Base-by-base conservation (phyloP, 2,797 vertebrate species). In the Bufotes viridis region DNA sequence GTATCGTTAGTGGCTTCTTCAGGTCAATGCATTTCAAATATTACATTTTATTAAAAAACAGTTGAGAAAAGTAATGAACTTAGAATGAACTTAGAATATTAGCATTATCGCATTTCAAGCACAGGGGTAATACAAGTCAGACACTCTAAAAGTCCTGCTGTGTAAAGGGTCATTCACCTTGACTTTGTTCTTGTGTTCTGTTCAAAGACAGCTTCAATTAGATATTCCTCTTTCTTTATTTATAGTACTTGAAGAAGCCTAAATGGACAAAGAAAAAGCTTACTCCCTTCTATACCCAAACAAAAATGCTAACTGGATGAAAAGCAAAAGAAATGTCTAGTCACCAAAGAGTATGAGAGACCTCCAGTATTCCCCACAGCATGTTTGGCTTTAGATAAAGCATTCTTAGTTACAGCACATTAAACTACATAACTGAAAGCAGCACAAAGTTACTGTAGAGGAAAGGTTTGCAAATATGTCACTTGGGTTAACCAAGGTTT, bases 271-370 rank as follows among this genome's bases (percentile, higher is more conserved):
- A 12, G 22, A 74, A 42, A 18, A 49, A 6, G 18, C 22, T 18
- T 49, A 12, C 34, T 67, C 53, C 85, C 26, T 11, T 49, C 22
- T 34, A 61, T 53, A 51, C 22, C 26, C 29, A 10, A 29, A 69
- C 24, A 57, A n/a, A 7, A 72, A 51, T 81, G 65, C 60, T 87
- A 51, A 87, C 51, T 60, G 53, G 78, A 74, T 60, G 13, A 51
- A 58, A 34, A 87, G 81, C 85, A 87, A 87, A 87, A 26, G 76
- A 86, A 87, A 81, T 42, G n/a, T 24, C 49, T 55, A 72, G 51
- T 60, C 60, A 74, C 61, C 11, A 72, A 58, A 26, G 57, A 87
- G 17, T 55, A 74, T 20, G 10, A 60, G 17, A 74, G 15, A 58
- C 24, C 26, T 72, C 55, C 81, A 82, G 49, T 26, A 61, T 69